Evolutionary conservation across 2,797 vertebrate genomes (phyloP).

Genomic region (Sebastes cheni): DNA sequence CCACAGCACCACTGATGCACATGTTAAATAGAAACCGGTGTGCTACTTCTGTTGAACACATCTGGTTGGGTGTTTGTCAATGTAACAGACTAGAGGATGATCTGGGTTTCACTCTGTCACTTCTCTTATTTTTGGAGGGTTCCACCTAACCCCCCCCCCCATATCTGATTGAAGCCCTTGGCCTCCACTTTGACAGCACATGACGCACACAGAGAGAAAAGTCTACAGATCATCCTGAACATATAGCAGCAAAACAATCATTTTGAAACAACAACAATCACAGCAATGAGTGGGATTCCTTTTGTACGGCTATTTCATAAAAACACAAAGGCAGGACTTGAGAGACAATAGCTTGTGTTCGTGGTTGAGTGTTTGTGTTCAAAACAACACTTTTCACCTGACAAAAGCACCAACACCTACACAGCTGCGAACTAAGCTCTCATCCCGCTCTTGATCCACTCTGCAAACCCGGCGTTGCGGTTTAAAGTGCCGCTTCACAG

Average conservation of each 20-base stretch:
- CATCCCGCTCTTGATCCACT: conserved; percentile 62
- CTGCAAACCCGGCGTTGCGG: conserved; percentile 11
- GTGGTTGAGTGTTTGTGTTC: conserved; percentile 68
- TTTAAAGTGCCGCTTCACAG: conserved; percentile 59
- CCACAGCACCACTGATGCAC: background rate
- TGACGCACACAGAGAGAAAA: background rate
- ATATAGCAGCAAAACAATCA: conserved; percentile 48
- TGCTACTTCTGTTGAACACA: background rate
- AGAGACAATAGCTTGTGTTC: conserved; percentile 67
- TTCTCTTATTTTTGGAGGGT: background rate
- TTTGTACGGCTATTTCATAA: conserved; percentile 54
- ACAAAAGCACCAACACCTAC: conserved; percentile 71
- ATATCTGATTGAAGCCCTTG: background rate
- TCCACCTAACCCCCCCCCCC: background rate
- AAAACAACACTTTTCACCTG: conserved; percentile 72
- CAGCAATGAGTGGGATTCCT: conserved; percentile 51
- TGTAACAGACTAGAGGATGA: background rate
- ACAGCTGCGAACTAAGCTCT: conserved; percentile 51
- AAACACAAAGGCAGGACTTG: conserved; percentile 60
- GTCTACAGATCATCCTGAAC: background rate
- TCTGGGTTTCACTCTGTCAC: background rate
- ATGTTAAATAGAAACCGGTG: background rate
- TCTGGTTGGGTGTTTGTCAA: background rate
- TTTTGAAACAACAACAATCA: conserved; percentile 36
- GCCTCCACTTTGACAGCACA: background rate